Conservation (phyloP, 2,888 invertebrate species). For the Morpho helenor region DNA sequence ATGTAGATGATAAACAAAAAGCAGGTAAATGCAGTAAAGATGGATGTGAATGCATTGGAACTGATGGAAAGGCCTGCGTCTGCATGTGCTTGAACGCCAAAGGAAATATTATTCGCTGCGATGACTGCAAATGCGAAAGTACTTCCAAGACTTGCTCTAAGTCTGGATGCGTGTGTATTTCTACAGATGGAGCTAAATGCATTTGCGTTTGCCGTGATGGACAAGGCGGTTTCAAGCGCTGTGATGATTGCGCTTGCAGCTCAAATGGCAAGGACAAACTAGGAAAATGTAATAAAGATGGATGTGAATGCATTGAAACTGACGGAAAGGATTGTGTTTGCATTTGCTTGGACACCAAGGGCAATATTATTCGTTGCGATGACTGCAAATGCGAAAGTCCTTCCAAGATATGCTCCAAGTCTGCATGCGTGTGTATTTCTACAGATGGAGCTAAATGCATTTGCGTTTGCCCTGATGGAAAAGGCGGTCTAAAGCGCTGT, state of each 20-base stretch:
- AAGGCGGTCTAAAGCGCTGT: constrained; percentile 32
- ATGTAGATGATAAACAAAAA: no score
- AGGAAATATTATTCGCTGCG: constrained; percentile 32
- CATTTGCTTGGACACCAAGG: constrained; percentile 29
- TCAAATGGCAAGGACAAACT: background rate
- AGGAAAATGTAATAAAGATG: background rate
- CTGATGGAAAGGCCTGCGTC: constrained; percentile 35
- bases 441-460: constrained; percentile 32
- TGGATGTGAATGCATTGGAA: constrained; percentile 29
- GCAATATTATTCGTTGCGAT: constrained; percentile 30
- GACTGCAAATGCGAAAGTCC: constrained; percentile 33
- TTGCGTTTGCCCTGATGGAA: constrained; percentile 28
- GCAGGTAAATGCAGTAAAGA: no score
- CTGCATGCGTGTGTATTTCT: constrained; percentile 34
- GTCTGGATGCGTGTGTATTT: constrained; percentile 20
- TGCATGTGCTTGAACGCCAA: constrained; percentile 38
- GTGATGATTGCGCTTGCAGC: background rate
- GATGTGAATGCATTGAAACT: constrained; percentile 13
- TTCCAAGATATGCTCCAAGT: constrained; percentile 9
- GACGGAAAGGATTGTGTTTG: constrained; percentile 27
- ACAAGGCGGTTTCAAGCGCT: background rate
- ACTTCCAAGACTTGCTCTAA: constrained; percentile 17
- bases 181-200: constrained; percentile 16
- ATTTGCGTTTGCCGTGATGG: constrained; percentile 2
- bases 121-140: constrained; percentile 30